These are phyloP conservation scores for Diprion similis DNA, from an alignment of 1,140 invertebrate genomes.

Conservation along the genomic window DNA sequence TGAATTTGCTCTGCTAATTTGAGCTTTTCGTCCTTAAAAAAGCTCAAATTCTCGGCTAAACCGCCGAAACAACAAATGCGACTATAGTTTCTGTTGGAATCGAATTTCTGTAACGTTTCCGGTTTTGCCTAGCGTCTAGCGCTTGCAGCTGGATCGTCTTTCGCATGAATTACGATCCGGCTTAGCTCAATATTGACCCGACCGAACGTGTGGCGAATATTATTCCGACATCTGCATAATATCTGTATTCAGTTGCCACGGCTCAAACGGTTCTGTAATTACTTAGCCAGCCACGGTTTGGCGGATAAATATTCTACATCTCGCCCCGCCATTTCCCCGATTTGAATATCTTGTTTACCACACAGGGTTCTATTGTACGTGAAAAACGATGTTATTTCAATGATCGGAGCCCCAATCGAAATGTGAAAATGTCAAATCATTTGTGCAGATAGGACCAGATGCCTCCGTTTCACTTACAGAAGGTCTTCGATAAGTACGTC, in stretches of 20 bases:
- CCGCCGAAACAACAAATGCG: neutral
- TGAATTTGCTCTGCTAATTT: no score
- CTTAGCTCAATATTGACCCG: slow-evolving; percentile 57
- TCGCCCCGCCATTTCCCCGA: neutral
- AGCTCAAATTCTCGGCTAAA: no score
- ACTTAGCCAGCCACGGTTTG: slow-evolving; percentile 47
- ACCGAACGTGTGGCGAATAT: slow-evolving; percentile 58
- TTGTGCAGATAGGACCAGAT: no score
- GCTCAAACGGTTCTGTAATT: slow-evolving; percentile 58
- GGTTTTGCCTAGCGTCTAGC: neutral
- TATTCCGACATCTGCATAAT: slow-evolving; percentile 58
- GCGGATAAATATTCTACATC: neutral
- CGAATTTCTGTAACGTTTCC: neutral
- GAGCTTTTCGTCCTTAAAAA: no score
- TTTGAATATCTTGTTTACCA: neutral
- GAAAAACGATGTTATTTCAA: neutral
- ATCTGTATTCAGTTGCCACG: slow-evolving; percentile 53
- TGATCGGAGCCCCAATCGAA: neutral
- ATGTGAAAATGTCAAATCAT: neutral
- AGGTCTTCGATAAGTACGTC: no score
- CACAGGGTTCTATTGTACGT: neutral
- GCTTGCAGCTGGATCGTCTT: slow-evolving; percentile 26
- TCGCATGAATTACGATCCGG: slow-evolving; percentile 47
- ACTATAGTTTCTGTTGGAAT: neutral
- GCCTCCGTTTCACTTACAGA: no score